These are phyloP conservation scores for Aporophyla nigra DNA, from an alignment of 2,888 invertebrate genomes.

Conservation along the genomic window DNA sequence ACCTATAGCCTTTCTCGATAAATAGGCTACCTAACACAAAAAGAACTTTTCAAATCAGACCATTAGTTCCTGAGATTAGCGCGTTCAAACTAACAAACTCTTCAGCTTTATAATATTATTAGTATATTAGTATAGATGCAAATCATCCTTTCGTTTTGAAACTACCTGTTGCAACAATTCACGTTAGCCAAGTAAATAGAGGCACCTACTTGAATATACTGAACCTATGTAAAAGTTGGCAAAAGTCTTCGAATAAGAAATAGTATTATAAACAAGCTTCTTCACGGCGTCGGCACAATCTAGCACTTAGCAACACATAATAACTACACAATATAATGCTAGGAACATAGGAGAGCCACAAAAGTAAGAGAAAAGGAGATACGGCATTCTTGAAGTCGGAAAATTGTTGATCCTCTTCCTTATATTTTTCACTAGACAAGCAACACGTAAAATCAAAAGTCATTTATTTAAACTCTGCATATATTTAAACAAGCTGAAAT, in stretches of 20 bases:
- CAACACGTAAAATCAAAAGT: no score
- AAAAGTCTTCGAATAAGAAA: slow-evolving; percentile 7
- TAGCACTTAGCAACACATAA: slow-evolving; percentile 39
- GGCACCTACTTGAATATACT: background rate
- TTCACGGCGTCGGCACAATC: slow-evolving; percentile 31
- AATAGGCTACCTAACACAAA: no score
- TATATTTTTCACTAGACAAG: no score
- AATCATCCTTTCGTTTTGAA: background rate
- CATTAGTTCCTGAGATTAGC: no score
- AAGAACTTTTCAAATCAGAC: no score
- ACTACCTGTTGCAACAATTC: background rate
- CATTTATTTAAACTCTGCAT: no score
- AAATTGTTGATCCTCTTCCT: background rate
- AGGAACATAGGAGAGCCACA: background rate
- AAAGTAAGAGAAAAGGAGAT: background rate
- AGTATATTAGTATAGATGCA: no score
- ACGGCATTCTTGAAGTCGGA: background rate
- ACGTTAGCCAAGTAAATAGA: slow-evolving; percentile 4
- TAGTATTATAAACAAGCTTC: slow-evolving; percentile 35
- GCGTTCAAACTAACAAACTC: no score
- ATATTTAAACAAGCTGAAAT: no score
- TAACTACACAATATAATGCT: slow-evolving; percentile 32
- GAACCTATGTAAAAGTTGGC: slow-evolving; percentile 15
- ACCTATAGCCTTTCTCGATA: no score
- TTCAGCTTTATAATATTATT: no score